Base-by-base conservation (phyloP, 2,888 invertebrate species). In the Torymus texanus region DNA sequence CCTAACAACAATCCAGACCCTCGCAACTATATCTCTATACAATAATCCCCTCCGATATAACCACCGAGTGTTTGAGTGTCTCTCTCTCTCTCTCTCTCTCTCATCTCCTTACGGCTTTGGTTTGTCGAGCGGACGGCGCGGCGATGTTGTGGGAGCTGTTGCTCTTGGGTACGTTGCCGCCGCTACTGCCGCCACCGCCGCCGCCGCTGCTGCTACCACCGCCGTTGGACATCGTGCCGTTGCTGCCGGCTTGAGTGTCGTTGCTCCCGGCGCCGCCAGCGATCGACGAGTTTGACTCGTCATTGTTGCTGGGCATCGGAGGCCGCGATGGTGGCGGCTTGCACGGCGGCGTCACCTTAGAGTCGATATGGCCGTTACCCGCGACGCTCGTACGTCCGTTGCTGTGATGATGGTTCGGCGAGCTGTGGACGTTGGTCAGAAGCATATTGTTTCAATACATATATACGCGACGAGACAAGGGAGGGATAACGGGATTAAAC, bases 241-340 rank as follows among this genome's bases (percentile, higher is more conserved):
- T 87, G 89, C 41, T 18, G 62, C 83, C 82, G 63, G 83, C 84
- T 70, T 68, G 68, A 0, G 53, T 0, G 16, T 68, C 83, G 65
- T 84, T 84, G 71, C 80, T 81, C 59, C 67, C 82, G 67, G 21
- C 65, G 55, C 53, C 56, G 21, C n/a, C 66, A n/a, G 41, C 58
- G 41, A 41, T 41, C 41, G 41, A 41, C 21, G 66, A 0, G 82
- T 81, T n/a, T 51, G 29, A 24, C 16, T 89, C 88, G 76, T 88
- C 87, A 79, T 85, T 85, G 75, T 85, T 88, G 8, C 41, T 41
- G 63, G 90, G 88, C 81, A 89, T 85, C 41, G 90, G 88, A 53
- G 90, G 90, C 67, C 89, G 85, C 53, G 88, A 88, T 58, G 89
- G 88, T 58, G 90, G 88, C 16, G 90, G 90, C 78, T 90, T 90